Evolutionary conservation across 1,140 invertebrate genomes (phyloP).

Genomic region (Acyrthosiphon pisum): DNA sequence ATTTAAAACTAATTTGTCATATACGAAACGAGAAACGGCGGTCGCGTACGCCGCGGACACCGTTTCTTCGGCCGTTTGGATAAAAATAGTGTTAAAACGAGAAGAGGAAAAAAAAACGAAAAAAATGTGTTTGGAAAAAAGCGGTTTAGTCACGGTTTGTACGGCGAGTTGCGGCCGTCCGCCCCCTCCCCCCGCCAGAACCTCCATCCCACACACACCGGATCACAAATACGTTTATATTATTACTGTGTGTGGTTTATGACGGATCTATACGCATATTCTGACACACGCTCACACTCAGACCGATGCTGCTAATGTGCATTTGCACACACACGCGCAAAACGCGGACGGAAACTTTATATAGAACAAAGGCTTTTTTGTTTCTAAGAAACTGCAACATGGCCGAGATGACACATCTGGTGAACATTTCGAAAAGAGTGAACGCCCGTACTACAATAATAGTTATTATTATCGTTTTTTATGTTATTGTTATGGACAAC

Average conservation of each 20-base stretch:
- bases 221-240: background rate
- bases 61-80: background rate
- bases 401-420: conserved; percentile 48
- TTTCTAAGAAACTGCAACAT: conserved; percentile 44
- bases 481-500: conserved; percentile 51
- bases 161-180: background rate
- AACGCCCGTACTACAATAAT: conserved; percentile 44
- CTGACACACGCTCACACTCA: background rate
- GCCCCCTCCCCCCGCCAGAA: background rate
- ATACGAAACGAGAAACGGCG: background rate
- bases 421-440: conserved; percentile 21
- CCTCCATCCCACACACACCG: conserved; percentile 15
- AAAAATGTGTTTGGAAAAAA: conserved; percentile 48
- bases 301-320: background rate
- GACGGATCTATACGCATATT: background rate
- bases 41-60: background rate
- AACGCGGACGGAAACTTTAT: conserved; percentile 26
- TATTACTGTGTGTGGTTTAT: conserved; percentile 34
- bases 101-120: background rate
- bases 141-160: conserved; percentile 50
- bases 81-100: conserved; percentile 40
- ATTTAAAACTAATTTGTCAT: conserved; percentile 36
- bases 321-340: conserved; percentile 11
- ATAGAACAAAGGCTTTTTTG: conserved; percentile 53
- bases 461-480: conserved; percentile 54